Evolutionary conservation across 2,113 vertebrate species (phyloP), one percentile per base, ranked within the genome.

Genomic region (Galemys pyrenaicus): DNA sequence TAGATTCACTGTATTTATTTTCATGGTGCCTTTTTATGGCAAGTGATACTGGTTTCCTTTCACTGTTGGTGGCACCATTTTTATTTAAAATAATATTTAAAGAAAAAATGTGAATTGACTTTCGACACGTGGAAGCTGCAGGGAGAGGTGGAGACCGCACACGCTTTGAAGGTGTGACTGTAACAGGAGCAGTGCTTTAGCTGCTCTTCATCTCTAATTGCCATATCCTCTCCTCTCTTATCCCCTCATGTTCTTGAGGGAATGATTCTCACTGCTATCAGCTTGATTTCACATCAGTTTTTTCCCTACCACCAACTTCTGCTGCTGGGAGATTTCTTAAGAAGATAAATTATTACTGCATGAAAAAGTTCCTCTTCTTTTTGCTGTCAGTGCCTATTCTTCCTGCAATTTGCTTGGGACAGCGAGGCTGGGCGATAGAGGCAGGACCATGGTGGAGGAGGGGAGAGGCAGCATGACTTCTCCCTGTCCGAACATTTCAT

Each of bases 71-170:
- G 62, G 74, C n/a, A 79, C 30, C 41, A 32, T 86, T 79, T 67
- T 68, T 68, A 68, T 49, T 88, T 71, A 71, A 67, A 13, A 3
- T 28, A 32, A 37, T 81, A 79, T 64, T 90, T 77, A 58, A 87
- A 84, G 46, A 58, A 26, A 78, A 85, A 75, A 71, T 7, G 1
- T 13, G 24, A 70, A 28, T 60, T 87, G 81, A 60, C 41, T 68
- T 74, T 68, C 46, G 65, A 83, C 37, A 62, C n/a, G 32, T 54
- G 15, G 16, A 68, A 46, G 41, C 5, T 2, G 30, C 32, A 35
- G 37, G 20, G 68, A 54, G 83, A 68, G 64, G 80, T 85, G 41
- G 78, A 54, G 56, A n/a, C 56, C 62, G 11, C 37, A 37, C 65
- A 32, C 13, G 71, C 35, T 62, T 30, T 12, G 10, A 39, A 65